Evolutionary conservation across 2,888 invertebrate species (phyloP).

Genomic region (Pterobdella sp.): DNA sequence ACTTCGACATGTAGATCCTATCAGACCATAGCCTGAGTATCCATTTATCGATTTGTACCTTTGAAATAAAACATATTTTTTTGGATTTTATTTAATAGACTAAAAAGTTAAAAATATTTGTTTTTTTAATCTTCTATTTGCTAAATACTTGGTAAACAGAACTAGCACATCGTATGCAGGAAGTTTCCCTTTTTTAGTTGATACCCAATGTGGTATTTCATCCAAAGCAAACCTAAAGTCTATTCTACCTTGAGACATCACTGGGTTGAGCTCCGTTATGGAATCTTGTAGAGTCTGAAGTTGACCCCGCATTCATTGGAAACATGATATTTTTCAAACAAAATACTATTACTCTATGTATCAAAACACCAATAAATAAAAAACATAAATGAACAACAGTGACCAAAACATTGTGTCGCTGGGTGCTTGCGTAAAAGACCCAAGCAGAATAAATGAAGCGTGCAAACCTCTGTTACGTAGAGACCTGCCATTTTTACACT

Average conservation of each 20-base stretch:
- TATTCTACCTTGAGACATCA: not conserved
- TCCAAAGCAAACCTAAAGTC: not conserved
- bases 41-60: not conserved
- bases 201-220: not conserved
- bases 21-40: not conserved
- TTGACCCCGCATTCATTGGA: not conserved
- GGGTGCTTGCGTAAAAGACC: not conserved
- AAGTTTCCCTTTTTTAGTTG: not conserved
- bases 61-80: not conserved
- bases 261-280: not conserved
- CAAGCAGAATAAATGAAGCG: not conserved
- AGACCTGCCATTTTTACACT: not conserved
- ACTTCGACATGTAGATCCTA: not conserved
- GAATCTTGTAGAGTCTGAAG: not conserved
- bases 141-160: not conserved
- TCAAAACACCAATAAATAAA: no score
- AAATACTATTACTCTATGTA: not conserved
- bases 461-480: not conserved
- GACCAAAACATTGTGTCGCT: not conserved
- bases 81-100: no score
- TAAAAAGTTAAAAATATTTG: not conserved
- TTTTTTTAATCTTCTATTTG: not conserved
- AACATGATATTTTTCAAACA: slow-evolving; percentile 1
- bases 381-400: not conserved
- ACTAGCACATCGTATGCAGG: not conserved